Conservation (phyloP, 2,113 vertebrate genomes). For the Gadus macrocephalus region DNA sequence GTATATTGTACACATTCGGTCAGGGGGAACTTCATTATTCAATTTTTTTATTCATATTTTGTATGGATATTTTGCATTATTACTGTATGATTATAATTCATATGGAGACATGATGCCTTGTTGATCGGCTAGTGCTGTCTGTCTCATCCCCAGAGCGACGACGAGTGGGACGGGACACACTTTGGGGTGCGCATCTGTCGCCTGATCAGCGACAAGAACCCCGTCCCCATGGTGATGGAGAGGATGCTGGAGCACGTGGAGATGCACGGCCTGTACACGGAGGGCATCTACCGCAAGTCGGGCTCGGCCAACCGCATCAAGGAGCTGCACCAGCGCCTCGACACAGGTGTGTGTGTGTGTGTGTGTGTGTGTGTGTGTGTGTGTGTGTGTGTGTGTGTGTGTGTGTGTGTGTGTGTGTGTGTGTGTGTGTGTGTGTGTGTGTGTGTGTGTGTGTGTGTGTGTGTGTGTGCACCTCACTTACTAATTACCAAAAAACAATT, state of each 20-base stretch:
- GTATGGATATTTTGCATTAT: neutral
- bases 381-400: too few relatives aligned
- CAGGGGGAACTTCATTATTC: neutral
- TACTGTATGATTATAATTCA: neutral
- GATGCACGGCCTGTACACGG: constrained; percentile 93
- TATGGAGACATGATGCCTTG: neutral
- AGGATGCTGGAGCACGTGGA: constrained; percentile 93
- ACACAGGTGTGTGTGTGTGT: constrained; percentile 72
- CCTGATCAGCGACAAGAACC: constrained; percentile 81
- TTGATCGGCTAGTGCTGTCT: neutral
- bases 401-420: too few relatives aligned
- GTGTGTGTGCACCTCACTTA: too few relatives aligned
- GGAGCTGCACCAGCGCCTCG: constrained; percentile 85
- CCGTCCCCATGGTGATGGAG: constrained; percentile 88
- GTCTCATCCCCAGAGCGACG: constrained; percentile 65
- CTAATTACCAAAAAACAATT: too few relatives aligned
- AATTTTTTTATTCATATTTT: neutral
- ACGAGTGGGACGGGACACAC: constrained; percentile 74
- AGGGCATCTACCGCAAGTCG: constrained; percentile 96
- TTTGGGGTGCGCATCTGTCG: constrained; percentile 82
- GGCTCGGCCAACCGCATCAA: constrained; percentile 93
- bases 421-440: too few relatives aligned
- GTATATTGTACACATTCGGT: neutral
- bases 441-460: too few relatives aligned
- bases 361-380: too few relatives aligned